phyloP scores from a whole-genome alignment of 2,888 invertebrate genomes.

The Epinotia brunnichana region DNA sequence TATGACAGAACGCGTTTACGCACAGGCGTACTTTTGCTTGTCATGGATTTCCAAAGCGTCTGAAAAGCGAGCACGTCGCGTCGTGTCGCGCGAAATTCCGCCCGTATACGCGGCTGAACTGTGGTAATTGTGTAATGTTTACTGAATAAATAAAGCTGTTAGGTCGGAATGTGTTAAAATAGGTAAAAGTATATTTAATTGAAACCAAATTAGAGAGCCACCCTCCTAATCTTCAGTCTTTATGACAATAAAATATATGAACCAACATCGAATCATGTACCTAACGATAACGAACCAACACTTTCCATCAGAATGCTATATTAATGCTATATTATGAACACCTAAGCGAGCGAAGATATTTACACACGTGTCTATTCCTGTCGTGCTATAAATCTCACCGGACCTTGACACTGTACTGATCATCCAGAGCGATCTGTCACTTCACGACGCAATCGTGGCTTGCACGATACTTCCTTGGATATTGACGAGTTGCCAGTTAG shows the following conservation, averaged over 20 bases:
- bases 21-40: too few species aligned
- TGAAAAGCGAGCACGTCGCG: too few species aligned
- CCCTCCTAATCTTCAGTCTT: too few species aligned
- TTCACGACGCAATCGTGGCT: constrained; percentile 5
- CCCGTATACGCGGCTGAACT: too few species aligned
- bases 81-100: too few species aligned
- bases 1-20: too few species aligned
- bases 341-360: constrained; percentile 55
- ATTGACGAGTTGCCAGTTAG: constrained; percentile 21
- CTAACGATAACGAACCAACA: constrained; percentile 8
- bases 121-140: too few species aligned
- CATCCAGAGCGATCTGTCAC: constrained; percentile 19
- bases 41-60: too few species aligned
- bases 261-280: constrained; percentile 12
- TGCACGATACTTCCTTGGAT: neutral
- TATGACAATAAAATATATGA: neutral
- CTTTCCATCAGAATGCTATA: constrained; percentile 35
- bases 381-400: constrained; percentile 48
- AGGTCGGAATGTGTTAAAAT: too few species aligned
- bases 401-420: constrained; percentile 59
- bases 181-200: too few species aligned
- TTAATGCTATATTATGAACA: constrained; percentile 35
- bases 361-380: constrained; percentile 65
- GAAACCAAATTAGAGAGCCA: too few species aligned
- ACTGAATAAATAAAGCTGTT: too few species aligned